A percentile compares a stretch with the other conserved stretches of the same genome.
These are phyloP conservation scores for Silurus asotus DNA, from an alignment of 2,113 vertebrate species.

Conservation along the genomic window DNA sequence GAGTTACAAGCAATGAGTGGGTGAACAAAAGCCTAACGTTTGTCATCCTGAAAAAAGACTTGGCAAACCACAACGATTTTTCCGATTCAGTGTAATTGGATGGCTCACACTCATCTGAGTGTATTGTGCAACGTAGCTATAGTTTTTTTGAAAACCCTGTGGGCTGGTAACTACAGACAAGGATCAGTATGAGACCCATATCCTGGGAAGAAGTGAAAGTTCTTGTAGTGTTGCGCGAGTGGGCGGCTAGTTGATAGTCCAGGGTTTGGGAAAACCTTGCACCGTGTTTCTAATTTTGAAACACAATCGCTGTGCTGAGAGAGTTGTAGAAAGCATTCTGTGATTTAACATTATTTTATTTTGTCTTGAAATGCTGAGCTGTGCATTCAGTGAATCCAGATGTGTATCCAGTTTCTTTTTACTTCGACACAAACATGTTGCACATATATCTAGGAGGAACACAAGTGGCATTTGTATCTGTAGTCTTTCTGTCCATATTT, in stretches of 20 bases:
- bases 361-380: neutral
- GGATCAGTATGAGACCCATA: neutral
- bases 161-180: neutral
- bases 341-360: neutral
- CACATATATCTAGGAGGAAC: slow-evolving; percentile 10
- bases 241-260: neutral
- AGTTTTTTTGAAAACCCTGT: neutral
- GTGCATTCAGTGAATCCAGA: neutral
- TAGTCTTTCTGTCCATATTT: slow-evolving; percentile 39
- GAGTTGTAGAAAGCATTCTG: neutral
- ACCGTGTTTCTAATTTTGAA: slow-evolving; percentile 4
- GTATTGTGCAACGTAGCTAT: neutral
- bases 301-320: neutral
- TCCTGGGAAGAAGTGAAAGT: neutral
- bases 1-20: neutral
- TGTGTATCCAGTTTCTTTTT: neutral
- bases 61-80: neutral
- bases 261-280: neutral
- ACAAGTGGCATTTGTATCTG: slow-evolving; percentile 1
- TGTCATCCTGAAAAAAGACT: neutral
- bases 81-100: neutral
- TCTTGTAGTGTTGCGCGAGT: neutral
- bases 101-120: neutral
- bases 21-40: neutral
- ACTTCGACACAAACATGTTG: neutral